Evolutionary conservation across 2,888 invertebrate species (phyloP), one percentile per base, ranked within the genome.

Genomic region (Thera britannica): DNA sequence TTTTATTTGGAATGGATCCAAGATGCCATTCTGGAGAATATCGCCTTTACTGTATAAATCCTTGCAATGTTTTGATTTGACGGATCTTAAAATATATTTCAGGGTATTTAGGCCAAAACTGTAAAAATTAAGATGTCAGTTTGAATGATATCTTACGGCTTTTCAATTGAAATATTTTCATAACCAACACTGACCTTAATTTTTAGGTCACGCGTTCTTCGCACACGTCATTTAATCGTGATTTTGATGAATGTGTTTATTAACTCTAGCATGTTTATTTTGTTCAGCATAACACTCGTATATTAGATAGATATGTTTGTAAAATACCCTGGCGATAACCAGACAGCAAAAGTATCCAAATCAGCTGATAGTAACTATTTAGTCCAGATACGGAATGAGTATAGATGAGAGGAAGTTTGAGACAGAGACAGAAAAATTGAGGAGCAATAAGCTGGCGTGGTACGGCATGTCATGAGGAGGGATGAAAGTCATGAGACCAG

Each of bases 1-100:
- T 48, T 60, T 54, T 66, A 67, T 83, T 83, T 52, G 83, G 84
- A 72, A 67, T 58, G 71, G 75, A 77, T 80, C 83, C 82, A 85
- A 80, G 56, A 63, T 44, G 38, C 57, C 36, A 72, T 72, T 46
- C 44, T 57, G 70, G 70, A 72, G 49, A 58, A 58, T n/a, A 49
- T 23, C 23, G 23, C 7, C 23, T 23, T 46, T 2, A 23, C 2
- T 51, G 51, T 23, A 51, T 23, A 48, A 49, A 5, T 4, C 49
- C 23, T 8, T 23, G 34, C 23, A 34, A 52, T 34, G 34, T 34
- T 52, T 49, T 49, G 9, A 12, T 23, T 51, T 12, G 23, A 52
- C 36, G n/a, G 36, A 55, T 36, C 55, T 5, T 55, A 36, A 55
- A 55, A 34, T 52, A 52, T 8, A 52, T 52, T 52, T 52, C 23